Evolutionary conservation across 1,140 invertebrate species (phyloP).

Genomic region (Conus betulinus): DNA sequence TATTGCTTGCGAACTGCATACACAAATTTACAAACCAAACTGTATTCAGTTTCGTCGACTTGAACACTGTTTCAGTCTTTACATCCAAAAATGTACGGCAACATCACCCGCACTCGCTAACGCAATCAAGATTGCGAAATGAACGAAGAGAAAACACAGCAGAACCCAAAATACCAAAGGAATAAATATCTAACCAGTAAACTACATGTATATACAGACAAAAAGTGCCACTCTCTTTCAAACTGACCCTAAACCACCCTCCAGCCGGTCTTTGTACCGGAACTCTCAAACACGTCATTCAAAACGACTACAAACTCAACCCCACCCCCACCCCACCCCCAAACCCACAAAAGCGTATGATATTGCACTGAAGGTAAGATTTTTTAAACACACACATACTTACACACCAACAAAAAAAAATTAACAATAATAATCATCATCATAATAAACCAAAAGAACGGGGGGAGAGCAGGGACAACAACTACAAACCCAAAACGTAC

Average conservation of each 20-base stretch:
- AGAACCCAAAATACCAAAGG: background rate
- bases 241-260: background rate
- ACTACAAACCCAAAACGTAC: too few species aligned
- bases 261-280: background rate
- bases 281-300: background rate
- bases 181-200: background rate
- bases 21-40: too few species aligned
- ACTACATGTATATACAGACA: background rate
- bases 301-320: background rate
- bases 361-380: background rate
- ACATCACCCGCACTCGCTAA: background rate
- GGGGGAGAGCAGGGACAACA: background rate
- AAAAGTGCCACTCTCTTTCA: background rate
- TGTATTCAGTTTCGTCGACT: too few species aligned
- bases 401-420: background rate
- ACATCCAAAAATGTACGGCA: background rate
- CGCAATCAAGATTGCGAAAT: background rate
- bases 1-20: too few species aligned
- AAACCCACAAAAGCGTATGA: too few species aligned
- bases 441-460: background rate
- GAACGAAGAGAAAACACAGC: background rate
- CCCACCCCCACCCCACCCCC: too few species aligned
- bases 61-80: too few species aligned
- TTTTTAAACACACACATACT: background rate
- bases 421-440: background rate